Percentiles rank a stretch among this genome's conserved stretches.
Evolutionary conservation across 2,888 invertebrate genomes (phyloP).

Genomic region (Phoenoteleia sp.): DNA sequence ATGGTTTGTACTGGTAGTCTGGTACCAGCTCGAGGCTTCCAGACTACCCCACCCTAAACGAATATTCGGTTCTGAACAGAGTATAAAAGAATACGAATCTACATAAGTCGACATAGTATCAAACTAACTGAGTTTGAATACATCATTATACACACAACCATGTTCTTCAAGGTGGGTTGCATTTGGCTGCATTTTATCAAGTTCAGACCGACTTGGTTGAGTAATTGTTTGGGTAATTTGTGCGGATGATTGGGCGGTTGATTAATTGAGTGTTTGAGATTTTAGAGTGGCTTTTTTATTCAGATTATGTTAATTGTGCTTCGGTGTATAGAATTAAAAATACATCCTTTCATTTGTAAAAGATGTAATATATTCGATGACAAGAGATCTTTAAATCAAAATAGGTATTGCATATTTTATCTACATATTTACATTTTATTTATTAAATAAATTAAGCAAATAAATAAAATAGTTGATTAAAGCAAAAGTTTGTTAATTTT

Average conservation of each 20-base stretch:
- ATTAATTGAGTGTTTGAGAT: no score
- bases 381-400: no score
- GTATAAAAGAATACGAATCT: constrained; percentile 80
- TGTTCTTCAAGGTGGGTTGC: constrained; percentile 73
- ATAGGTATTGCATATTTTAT: no score
- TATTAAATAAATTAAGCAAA: no score
- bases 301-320: no score
- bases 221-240: constrained; percentile 1
- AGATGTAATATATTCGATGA: no score
- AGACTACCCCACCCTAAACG: constrained; percentile 75
- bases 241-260: constrained; percentile 15
- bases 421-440: no score
- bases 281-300: no score
- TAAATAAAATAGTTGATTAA: no score
- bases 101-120: constrained; percentile 67
- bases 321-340: no score
- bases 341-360: no score
- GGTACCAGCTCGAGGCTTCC: constrained; percentile 72
- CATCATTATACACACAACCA: constrained; percentile 55
- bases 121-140: constrained; percentile 62
- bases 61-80: constrained; percentile 67
- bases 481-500: no score
- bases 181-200: background rate
- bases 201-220: constrained; percentile 1
- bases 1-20: constrained; percentile 49